phyloP scores from a whole-genome alignment of 2,888 invertebrate genomes.

The Dexiosoma caninum region DNA sequence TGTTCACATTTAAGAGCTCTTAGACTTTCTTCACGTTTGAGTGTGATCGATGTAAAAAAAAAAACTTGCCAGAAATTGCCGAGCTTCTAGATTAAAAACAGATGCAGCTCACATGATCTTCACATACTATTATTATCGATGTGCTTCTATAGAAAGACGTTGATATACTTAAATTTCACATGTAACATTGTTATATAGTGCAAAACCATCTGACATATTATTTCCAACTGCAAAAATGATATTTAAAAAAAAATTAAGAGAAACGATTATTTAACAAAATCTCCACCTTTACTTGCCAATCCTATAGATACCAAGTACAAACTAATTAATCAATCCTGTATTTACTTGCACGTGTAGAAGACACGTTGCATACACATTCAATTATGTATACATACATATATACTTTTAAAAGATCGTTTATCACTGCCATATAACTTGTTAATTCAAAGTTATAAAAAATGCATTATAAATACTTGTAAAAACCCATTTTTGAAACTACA shows the following conservation, averaged over 20 bases:
- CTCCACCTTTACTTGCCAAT: not conserved
- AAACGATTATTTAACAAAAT: not conserved
- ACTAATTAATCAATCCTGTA: constrained; percentile 1
- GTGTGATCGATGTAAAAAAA: too few species aligned
- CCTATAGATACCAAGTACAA: not conserved
- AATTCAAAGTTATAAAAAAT: not conserved
- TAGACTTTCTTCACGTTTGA: too few species aligned
- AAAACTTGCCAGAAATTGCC: too few species aligned
- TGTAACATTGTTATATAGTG: too few species aligned
- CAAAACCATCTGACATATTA: too few species aligned
- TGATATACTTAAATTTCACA: too few species aligned
- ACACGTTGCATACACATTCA: not conserved
- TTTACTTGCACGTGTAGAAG: not conserved
- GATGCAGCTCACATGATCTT: too few species aligned
- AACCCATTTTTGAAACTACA: not conserved
- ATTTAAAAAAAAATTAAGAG: not conserved
- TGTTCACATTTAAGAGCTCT: too few species aligned
- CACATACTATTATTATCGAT: too few species aligned
- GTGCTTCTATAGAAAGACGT: too few species aligned
- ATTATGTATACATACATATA: constrained; percentile 20
- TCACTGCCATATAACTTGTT: not conserved
- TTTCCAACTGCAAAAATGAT: not conserved
- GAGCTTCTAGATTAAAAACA: too few species aligned
- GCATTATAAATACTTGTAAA: not conserved
- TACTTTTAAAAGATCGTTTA: not conserved